A percentile compares a stretch with the other conserved stretches of the same genome.
Evolutionary conservation across 2,113 vertebrate species (phyloP).

Genomic region (Arvicanthis niloticus): DNA sequence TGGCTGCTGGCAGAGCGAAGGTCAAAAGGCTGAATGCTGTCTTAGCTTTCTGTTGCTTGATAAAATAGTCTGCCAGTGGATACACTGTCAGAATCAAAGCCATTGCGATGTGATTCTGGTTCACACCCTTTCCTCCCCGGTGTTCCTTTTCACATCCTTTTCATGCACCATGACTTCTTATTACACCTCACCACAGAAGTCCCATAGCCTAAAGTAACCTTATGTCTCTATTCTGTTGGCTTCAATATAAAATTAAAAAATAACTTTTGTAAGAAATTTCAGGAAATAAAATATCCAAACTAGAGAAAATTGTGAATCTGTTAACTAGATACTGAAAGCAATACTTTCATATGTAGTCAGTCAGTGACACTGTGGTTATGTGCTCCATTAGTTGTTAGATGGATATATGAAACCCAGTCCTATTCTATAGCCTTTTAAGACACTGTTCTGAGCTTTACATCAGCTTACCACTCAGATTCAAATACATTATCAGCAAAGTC

Average conservation of each 20-base stretch:
- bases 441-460: background rate
- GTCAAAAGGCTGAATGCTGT: background rate
- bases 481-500: accelerated
- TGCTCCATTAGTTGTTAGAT: background rate
- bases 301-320: background rate
- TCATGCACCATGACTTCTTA: background rate
- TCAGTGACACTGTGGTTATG: background rate
- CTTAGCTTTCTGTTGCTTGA: background rate
- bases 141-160: background rate
- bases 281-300: background rate
- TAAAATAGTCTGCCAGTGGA: background rate
- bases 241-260: background rate
- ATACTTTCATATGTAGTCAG: background rate
- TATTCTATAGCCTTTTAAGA: background rate
- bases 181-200: background rate
- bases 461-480: background rate
- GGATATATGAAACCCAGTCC: background rate
- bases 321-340: background rate
- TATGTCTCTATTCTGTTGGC: background rate
- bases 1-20: background rate
- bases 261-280: background rate
- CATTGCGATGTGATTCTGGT: accelerated
- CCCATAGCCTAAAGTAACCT: background rate
- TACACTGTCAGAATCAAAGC: background rate
- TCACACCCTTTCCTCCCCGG: background rate